A percentile compares a stretch with the other conserved stretches of the same genome.
phyloP scores from a whole-genome alignment of 1,140 invertebrate genomes.

The Brachionus koreanus region DNA sequence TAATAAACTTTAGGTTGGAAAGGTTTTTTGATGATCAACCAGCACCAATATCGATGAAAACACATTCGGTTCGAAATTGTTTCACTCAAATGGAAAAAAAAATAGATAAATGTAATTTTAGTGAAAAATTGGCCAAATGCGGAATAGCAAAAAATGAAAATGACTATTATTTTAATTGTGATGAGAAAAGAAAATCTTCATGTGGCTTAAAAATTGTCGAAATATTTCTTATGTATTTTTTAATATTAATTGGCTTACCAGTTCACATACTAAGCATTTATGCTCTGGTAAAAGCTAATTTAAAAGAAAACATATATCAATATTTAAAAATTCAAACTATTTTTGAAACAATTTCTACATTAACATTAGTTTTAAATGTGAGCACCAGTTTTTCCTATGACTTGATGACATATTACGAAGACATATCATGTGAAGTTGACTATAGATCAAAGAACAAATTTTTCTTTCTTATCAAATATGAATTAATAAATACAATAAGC shows the following conservation, averaged over 20 bases:
- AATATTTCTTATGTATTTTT: neutral
- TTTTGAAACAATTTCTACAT: neutral
- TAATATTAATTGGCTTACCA: neutral
- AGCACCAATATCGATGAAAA: neutral
- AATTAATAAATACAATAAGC: neutral
- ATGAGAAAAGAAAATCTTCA: neutral
- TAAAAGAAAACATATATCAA: slow-evolving; percentile 3
- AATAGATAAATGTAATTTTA: neutral
- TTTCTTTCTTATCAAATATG: neutral
- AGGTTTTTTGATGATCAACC: neutral
- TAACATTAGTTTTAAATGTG: neutral
- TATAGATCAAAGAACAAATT: neutral
- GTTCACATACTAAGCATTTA: neutral
- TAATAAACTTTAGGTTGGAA: neutral
- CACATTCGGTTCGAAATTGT: neutral
- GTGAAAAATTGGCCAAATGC: neutral
- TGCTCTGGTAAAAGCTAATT: neutral
- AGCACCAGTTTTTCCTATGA: neutral
- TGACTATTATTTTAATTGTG: neutral
- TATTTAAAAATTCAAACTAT: neutral
- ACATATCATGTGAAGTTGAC: neutral
- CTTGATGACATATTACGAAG: neutral
- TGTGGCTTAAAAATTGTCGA: neutral
- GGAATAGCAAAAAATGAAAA: neutral
- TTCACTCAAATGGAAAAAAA: neutral